Conservation (phyloP, 2,113 vertebrate species). For the Recurvirostra avosetta region DNA sequence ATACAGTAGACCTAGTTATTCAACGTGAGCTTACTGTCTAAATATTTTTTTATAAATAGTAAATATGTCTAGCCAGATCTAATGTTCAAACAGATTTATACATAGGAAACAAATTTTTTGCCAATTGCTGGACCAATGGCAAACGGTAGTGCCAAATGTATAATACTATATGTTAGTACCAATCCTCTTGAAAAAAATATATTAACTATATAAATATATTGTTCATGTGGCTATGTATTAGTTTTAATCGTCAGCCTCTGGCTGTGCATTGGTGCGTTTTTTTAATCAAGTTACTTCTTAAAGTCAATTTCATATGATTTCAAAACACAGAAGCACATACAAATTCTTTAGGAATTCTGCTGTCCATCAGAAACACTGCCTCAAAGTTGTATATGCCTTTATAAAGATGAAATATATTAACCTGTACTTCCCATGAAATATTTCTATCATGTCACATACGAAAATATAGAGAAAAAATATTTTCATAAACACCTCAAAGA, state of each 20-base stretch:
- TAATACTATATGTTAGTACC: constrained; percentile 86
- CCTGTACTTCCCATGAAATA: constrained; percentile 76
- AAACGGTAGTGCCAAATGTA: constrained; percentile 98
- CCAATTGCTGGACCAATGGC: constrained; percentile 99
- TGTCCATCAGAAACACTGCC: constrained; percentile 89
- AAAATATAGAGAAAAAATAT: constrained; percentile 80
- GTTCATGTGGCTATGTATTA: constrained; percentile 79
- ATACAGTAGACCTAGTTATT: constrained; percentile 98
- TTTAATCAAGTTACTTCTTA: constrained; percentile 81
- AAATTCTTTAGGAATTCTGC: constrained; percentile 80
- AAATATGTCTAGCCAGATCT: constrained; percentile 79
- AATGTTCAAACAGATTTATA: constrained; percentile 83
- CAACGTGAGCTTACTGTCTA: constrained; percentile 97
- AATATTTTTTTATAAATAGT: constrained; percentile 88
- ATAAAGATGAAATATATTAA: constrained; percentile 78
- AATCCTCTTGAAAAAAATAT: constrained; percentile 62
- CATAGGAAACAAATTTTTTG: constrained; percentile 85
- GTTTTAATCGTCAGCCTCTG: constrained; percentile 84
- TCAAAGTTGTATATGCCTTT: constrained; percentile 90
- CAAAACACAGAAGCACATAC: constrained; percentile 85
- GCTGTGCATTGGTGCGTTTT: constrained; percentile 85
- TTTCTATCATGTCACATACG: constrained; percentile 78
- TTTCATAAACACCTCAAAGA: constrained; percentile 81
- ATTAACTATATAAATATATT: constrained; percentile 78
- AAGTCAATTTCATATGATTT: constrained; percentile 82